A percentile compares a stretch with the other conserved stretches of the same genome.
Evolutionary conservation across 2,888 invertebrate species (phyloP).

Genomic region (Tanypteryx hageni): DNA sequence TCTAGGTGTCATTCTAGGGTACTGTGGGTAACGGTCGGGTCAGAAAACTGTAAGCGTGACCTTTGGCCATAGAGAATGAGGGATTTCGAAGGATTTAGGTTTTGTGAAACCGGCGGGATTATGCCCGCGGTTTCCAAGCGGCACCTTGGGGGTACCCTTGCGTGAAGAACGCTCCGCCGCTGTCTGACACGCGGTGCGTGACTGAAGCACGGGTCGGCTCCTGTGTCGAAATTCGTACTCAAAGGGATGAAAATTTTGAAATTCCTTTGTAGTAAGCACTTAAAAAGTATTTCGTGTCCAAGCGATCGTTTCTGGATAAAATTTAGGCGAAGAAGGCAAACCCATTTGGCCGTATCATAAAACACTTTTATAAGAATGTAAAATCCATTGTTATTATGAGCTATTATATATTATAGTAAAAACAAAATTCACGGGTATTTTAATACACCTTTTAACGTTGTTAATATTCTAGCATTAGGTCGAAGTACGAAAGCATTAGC

Average conservation of each 20-base stretch:
- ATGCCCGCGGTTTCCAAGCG: not conserved
- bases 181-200: not conserved
- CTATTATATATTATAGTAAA: no score
- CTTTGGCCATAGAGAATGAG: constrained; percentile 10
- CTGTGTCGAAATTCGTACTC: constrained; percentile 35
- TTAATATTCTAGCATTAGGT: no score
- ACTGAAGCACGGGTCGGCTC: not conserved
- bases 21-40: not conserved
- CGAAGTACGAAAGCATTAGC: no score
- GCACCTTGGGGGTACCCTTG: not conserved
- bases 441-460: no score
- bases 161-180: not conserved
- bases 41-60: constrained; percentile 1
- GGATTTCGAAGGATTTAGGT: not conserved
- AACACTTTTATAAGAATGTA: not conserved
- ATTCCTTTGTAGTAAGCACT: not conserved
- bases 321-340: not conserved
- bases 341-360: not conserved
- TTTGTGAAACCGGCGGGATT: not conserved
- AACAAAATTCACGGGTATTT: no score
- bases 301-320: not conserved
- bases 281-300: constrained; percentile 16
- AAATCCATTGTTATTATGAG: not conserved
- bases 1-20: constrained; percentile 26
- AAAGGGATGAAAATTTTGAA: constrained; percentile 24